A percentile compares a stretch with the other conserved stretches of the same genome.
These are phyloP conservation scores for Lepisosteus oculatus DNA, from an alignment of 2,113 vertebrate genomes.

Conservation along the genomic window DNA sequence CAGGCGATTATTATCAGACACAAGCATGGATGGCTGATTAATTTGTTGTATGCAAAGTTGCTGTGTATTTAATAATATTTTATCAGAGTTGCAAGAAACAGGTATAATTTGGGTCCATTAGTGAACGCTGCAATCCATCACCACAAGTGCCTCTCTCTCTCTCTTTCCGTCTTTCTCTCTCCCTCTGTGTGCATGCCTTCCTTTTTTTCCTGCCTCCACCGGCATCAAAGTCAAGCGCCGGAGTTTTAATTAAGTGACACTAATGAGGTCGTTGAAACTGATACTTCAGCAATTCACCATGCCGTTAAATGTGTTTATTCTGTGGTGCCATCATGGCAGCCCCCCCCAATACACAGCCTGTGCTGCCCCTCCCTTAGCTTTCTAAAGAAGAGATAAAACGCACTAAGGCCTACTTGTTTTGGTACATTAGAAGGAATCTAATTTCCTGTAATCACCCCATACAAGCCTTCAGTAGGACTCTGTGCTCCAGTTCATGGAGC, in stretches of 20 bases:
- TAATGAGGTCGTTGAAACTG: constrained; percentile 91
- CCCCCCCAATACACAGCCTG: neutral
- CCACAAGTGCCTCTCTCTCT: constrained; percentile 71
- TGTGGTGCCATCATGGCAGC: constrained; percentile 84
- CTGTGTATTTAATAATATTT: constrained; percentile 83
- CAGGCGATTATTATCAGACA: constrained; percentile 78
- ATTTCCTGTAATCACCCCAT: too few relatives aligned
- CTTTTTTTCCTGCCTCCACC: constrained; percentile 60
- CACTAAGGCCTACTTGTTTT: neutral
- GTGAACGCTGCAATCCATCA: constrained; percentile 82
- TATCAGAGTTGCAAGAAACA: constrained; percentile 79
- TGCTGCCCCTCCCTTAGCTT: too few relatives aligned
- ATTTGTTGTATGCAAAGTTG: constrained; percentile 84
- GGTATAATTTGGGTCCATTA: constrained; percentile 90
- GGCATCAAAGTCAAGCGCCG: constrained; percentile 90
- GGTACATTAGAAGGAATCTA: too few relatives aligned
- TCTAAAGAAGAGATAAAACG: constrained; percentile 10
- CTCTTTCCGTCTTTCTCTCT: constrained; percentile 1
- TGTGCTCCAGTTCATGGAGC: too few relatives aligned
- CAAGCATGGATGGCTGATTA: constrained; percentile 77
- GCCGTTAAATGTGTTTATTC: constrained; percentile 91
- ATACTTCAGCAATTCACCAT: constrained; percentile 81
- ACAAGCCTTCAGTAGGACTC: too few relatives aligned
- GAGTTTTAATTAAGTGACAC: constrained; percentile 94
- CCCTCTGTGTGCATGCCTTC: neutral